Percentiles rank a stretch among this genome's conserved stretches.
These are phyloP conservation scores for Aleiodes leptofemur DNA, from an alignment of 2,888 invertebrate genomes.

Conservation along the genomic window DNA sequence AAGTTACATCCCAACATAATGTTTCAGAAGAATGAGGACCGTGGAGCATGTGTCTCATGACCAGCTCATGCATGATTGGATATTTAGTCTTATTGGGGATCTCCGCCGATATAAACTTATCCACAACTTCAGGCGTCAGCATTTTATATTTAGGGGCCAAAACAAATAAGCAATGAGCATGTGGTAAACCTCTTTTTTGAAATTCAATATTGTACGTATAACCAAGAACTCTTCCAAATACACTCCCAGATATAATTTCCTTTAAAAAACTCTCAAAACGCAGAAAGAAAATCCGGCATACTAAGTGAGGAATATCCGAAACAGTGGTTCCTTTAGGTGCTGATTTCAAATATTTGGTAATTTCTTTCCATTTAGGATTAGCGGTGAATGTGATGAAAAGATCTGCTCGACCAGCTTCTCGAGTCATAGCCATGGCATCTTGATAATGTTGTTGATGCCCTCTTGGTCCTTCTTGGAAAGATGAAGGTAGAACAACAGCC, in stretches of 20 bases:
- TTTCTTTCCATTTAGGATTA: conserved; percentile 51
- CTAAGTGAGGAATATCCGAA: background rate
- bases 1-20: too few species aligned
- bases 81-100: background rate
- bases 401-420: conserved; percentile 42
- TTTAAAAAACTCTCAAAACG: background rate
- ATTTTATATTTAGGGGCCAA: too few species aligned
- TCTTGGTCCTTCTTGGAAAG: conserved; percentile 14
- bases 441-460: conserved; percentile 11
- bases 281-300: background rate
- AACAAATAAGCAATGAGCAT: too few species aligned
- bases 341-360: background rate
- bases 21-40: too few species aligned
- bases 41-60: too few species aligned
- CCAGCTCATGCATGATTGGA: too few species aligned
- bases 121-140: background rate
- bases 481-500: conserved; percentile 17
- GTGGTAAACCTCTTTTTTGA: background rate
- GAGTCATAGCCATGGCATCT: conserved; percentile 32
- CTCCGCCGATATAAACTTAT: background rate
- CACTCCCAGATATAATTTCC: background rate
- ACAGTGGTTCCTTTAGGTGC: background rate
- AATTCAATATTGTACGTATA: conserved; percentile 3
- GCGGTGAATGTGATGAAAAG: conserved; percentile 49
- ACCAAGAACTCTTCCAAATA: background rate